Evolutionary conservation across 2,113 vertebrate species (phyloP), one percentile per base, ranked within the genome.

Genomic region (Manacus vitellinus): DNA sequence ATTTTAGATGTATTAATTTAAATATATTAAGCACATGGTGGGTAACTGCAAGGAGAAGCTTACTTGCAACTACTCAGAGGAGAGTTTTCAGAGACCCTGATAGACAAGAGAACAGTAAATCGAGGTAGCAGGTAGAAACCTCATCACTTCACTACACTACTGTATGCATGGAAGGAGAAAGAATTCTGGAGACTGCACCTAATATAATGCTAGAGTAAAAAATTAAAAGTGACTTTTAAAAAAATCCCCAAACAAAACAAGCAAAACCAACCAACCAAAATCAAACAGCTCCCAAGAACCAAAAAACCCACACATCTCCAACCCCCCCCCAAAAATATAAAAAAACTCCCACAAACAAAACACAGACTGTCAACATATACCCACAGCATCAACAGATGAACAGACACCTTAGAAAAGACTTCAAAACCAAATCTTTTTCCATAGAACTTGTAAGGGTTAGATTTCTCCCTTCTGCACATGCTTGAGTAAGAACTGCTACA

Each of bases 311-410:
- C 22, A 25, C 7, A 25, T 4, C 4, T 6, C 23, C 18, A 61
- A 30, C 1, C 1, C 8, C 4, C 4, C 0, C 0, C 14, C 9
- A 33, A 43, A 83, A 44, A 10, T 20, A 51, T 43, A 88, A 37
- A 8, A 37, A 73, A 62, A 28, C 1, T 1, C 14, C 43, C 39
- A 41, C 6, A 35, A 76, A 68, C 15, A 35, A 33, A 65, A 37
- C 4, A 49, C 10, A 67, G 14, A 63, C 22, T 14, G 77, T 68
- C 35, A 77, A 11, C 31, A 52, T 7, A 33, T 18, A 55, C 12
- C 41, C 22, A 39, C 13, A 85, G 61, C 46, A 66, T 5, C 3
- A 71, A 59, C 25, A 11, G 2, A 66, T 8, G 8, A 73, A 54
- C 30, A 58, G 56, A 63, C 25, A 89, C 6, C 82, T 81, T 33